Evolutionary conservation across 2,888 invertebrate species (phyloP), one percentile per base, ranked within the genome.

Genomic region (Ichneumon xanthorius): DNA sequence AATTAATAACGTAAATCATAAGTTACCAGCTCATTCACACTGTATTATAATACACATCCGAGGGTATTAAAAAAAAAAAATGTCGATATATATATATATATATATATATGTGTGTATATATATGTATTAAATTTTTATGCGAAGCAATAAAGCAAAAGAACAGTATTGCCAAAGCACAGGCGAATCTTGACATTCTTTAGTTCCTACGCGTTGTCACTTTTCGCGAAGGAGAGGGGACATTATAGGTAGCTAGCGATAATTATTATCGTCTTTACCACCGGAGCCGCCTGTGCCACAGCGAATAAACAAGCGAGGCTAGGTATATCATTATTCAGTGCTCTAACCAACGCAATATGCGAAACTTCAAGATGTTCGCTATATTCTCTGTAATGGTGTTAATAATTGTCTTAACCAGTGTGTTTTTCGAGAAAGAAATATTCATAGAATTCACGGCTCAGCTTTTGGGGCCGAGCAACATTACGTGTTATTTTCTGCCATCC

Each of bases 401-500:
- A 1, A 40, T 71, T n/a, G 19, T 78, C 3, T 19, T 40, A 14
- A 48, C 71, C 37, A 9, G 40, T 58, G 50, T 50, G 0, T 79
- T 63, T 50, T 71, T 22, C 37, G 79, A 71, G 33, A 58, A 53
- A 61, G 63, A 71, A 53, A 48, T 78, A 19, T 48, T 78, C 7
- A 48, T 68, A 37, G 22, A 78, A 33, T 14, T 70, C 7, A 48
- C 70, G 3, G 70, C 78, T 33, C 48, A 61, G 11, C 40, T 78
- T 48, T n/a, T 78, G 5, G 70, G 78, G 78, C 78, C 70, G 4
- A 9, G 19, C 26, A 78, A 70, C 4, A 48, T 61, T 48, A 58
- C 78, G 4, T 78, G 78, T 19, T 78, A 70, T 55, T 78, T 78
- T 33, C 58, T 78, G 33, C 68, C 48, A 61, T 78, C 78, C 2